phyloP scores from a whole-genome alignment of 2,888 invertebrate genomes.

The Drosophila maculinotata region DNA sequence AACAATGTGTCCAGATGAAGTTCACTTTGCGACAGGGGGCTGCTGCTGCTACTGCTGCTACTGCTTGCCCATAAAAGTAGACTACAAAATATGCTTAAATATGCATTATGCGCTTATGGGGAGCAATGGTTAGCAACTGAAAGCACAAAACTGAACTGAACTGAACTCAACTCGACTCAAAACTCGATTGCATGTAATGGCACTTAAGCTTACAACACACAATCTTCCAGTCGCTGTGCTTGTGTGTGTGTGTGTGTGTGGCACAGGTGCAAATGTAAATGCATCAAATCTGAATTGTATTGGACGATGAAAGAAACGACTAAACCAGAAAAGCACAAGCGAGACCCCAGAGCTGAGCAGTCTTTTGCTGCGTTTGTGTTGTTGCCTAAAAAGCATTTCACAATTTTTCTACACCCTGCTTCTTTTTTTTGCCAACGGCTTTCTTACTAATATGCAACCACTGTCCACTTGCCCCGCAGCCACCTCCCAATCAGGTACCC shows the following conservation, averaged over 20 bases:
- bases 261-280: slow-evolving; percentile 76
- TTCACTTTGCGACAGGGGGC: slow-evolving; percentile 51
- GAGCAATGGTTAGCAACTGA: slow-evolving; percentile 27
- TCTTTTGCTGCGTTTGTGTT: slow-evolving; percentile 7
- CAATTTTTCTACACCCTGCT: slow-evolving; percentile 35
- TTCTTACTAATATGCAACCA: slow-evolving; percentile 64
- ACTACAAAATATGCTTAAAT: slow-evolving; percentile 79
- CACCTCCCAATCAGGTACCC: background rate
- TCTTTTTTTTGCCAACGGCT: slow-evolving; percentile 40
- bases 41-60: background rate
- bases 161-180: slow-evolving; percentile 53
- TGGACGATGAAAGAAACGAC: slow-evolving; percentile 14
- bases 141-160: slow-evolving; percentile 50
- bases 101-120: slow-evolving; percentile 76
- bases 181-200: slow-evolving; percentile 79
- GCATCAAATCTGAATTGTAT: slow-evolving; percentile 74
- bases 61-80: slow-evolving; percentile 67
- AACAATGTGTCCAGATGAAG: slow-evolving; percentile 73
- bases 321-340: slow-evolving; percentile 20
- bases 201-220: slow-evolving; percentile 77
- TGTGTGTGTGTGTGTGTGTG: slow-evolving; percentile 23
- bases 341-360: slow-evolving; percentile 10
- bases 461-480: background rate
- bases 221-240: slow-evolving; percentile 32
- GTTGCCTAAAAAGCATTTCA: slow-evolving; percentile 49